phyloP scores from a whole-genome alignment of 2,888 invertebrate genomes.

The Dichetophora obliterata region DNA sequence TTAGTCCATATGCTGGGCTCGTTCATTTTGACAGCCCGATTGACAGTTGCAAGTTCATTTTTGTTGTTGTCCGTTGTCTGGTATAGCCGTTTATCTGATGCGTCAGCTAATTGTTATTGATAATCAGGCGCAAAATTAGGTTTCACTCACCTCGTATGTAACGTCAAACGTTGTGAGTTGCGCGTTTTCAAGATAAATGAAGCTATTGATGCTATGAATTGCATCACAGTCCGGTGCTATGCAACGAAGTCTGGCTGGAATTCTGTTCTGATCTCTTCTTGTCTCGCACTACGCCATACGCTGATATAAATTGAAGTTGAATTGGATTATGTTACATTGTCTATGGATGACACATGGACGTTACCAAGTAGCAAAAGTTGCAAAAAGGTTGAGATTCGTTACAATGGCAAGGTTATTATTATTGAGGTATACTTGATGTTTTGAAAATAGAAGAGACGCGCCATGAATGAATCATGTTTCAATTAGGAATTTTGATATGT shows the following conservation, averaged over 20 bases:
- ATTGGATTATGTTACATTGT: conserved; percentile 7
- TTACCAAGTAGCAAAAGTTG: background rate
- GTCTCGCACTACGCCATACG: background rate
- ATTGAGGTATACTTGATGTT: background rate
- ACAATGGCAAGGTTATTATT: background rate
- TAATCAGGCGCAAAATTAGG: conserved; percentile 56
- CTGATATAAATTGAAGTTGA: background rate
- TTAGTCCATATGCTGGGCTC: conserved; percentile 34
- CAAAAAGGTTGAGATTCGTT: background rate
- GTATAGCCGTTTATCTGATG: conserved; percentile 46
- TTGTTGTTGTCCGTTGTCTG: conserved; percentile 20
- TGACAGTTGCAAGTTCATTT: conserved; percentile 41
- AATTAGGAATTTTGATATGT: conserved; percentile 39
- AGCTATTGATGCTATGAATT: conserved; percentile 22
- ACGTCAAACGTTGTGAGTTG: conserved; percentile 19
- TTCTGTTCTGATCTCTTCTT: background rate
- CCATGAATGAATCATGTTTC: conserved; percentile 34
- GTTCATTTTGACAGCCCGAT: conserved; percentile 53
- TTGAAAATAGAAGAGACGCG: background rate
- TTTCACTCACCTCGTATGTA: conserved; percentile 37
- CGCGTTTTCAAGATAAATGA: conserved; percentile 36
- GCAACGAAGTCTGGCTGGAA: background rate
- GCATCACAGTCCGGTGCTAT: background rate
- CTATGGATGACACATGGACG: background rate
- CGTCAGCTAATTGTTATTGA: conserved; percentile 63